Base-by-base conservation (phyloP, 2,113 vertebrate genomes). In the Antigone vipio region DNA sequence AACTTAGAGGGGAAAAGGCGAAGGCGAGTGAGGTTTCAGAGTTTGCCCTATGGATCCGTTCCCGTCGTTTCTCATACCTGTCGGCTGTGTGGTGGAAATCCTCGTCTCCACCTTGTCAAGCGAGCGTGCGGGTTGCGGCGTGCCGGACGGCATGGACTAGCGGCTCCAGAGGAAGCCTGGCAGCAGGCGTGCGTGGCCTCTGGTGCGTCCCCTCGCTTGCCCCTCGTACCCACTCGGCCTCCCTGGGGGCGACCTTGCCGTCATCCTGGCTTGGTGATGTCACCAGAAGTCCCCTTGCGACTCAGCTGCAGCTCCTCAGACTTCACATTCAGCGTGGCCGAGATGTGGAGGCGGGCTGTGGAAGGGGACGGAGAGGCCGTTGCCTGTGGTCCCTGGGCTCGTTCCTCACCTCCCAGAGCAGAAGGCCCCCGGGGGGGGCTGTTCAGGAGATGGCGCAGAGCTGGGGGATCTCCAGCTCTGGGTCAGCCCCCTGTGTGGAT, bases 81-180 rank as follows among this genome's bases (percentile, higher is more conserved):
- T 9, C 1, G 5, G 20, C 45, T 19, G 11, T 5, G 0, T 3
- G 73, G 20, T 71, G 55, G 49, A 32, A 79, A 19, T 9, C 21
- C 9, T 16, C 22, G 0, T 30, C 24, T 55, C 32, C 6, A 3
- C 50, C 68, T 38, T 1, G 15, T 6, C 3, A 15, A 32, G 52
- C 2, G 27, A 8, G 38, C 0, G 1, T 3, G 38, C 0, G 3
- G 19, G 52, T 21, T 52, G 63, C 1, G 23, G 58, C 1, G 53
- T 72, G 47, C 45, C 1, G 34, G 49, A 7, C 4, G 30, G 34
- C 21, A 0, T 0, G 38, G 72, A 15, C 75, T 24, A 9, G 15
- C 9, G 6, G 4, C 24, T 8, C 52, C 4, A 27, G 27, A 71
- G 52, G 29, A 32, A 77, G 63, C 50, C 45, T 1, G 6, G 44